Base-by-base conservation (phyloP, 2,888 invertebrate genomes). In the Calliphora vomitoria region DNA sequence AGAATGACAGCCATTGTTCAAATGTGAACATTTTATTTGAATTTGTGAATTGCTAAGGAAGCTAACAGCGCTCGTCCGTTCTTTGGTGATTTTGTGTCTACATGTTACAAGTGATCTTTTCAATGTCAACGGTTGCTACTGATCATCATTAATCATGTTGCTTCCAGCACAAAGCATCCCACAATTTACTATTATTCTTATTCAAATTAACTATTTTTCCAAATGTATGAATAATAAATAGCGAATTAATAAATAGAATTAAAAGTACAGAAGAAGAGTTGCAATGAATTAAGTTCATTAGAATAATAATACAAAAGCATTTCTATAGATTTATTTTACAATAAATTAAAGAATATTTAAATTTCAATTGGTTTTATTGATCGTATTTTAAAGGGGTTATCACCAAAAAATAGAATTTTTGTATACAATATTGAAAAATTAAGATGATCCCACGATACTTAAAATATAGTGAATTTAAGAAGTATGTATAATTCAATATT, bases 111-210 rank as follows among this genome's bases (percentile, higher is more conserved):
- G 88, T 87, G 90, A 90, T 90, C 89, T 90, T 79, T 76, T 88
- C 87, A 82, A 89, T 89, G 90, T 90, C 90, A 90, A 89, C 89
- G 75, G 86, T 89, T 88, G 88, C 89, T 87, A 87, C 78, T 78
- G 88, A 88, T 86, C 88, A 87, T 89, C 90, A 90, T 90, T 89
- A 90, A 90, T 90, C 89, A 90, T 88, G 50, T 74, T 44, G 44
- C 71, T 74, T 60, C 41, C 68, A 35, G 38, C 81, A 80, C 55
- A 71, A 68, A 79, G 72, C 44, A 69, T 80, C 38, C 72, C 38
- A 31, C 53, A 35, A n/a, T 25, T 13, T 18, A 58, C 44, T 35
- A 18, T 74, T 72, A 47, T 82, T 74, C 74, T 83, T 50, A 75
- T 83, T 80, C 64, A 82, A 79, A 83, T 80, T 35, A 47, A 41